A percentile compares a stretch with the other conserved stretches of the same genome.
Conservation (phyloP, 2,797 vertebrate genomes). For the Xiphophorus birchmanni region DNA sequence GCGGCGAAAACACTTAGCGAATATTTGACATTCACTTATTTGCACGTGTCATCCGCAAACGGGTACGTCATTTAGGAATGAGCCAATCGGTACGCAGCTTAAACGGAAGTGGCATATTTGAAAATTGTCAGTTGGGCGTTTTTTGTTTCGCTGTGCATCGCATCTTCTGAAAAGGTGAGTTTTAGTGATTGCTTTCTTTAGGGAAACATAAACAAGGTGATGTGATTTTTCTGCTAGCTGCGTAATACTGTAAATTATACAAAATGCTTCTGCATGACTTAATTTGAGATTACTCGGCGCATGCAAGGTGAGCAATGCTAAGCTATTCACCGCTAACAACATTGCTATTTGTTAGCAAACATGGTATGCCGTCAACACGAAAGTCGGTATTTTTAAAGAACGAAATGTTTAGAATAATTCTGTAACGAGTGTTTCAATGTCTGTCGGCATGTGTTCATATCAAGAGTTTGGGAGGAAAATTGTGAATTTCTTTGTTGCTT, state of each 20-base stretch:
- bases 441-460: neutral
- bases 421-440: no score
- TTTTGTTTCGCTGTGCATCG: neutral
- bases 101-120: slow-evolving; percentile 76
- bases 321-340: neutral
- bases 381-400: neutral
- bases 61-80: slow-evolving; percentile 11
- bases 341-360: slow-evolving; percentile 22
- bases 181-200: neutral
- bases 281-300: no score
- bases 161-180: neutral
- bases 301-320: no score
- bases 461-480: neutral
- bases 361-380: slow-evolving; percentile 23
- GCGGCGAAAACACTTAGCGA: neutral
- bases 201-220: slow-evolving; percentile 42
- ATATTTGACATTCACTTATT: neutral
- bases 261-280: neutral
- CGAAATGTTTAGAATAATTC: neutral
- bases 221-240: neutral
- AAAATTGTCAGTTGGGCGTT: slow-evolving; percentile 68
- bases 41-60: neutral
- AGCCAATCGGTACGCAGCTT: slow-evolving; percentile 73
- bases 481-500: neutral
- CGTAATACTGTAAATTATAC: neutral